Evolutionary conservation across 1,140 invertebrate genomes (phyloP).

Genomic region (Mizuhopecten yessoensis): DNA sequence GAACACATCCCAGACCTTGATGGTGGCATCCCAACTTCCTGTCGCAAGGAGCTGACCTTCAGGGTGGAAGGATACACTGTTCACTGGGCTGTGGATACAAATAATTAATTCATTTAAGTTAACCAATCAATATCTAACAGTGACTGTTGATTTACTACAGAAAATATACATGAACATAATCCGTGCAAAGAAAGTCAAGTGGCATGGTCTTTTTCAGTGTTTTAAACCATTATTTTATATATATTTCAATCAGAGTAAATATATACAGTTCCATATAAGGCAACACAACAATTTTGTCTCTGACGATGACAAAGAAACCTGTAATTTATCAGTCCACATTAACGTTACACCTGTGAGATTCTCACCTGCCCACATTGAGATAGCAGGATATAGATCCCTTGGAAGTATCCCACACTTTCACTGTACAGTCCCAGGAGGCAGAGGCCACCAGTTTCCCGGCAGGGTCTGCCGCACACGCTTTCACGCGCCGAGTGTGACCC

Average conservation of each 20-base stretch:
- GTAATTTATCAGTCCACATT: too few relatives aligned
- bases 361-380: conserved; percentile 74
- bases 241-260: too few relatives aligned
- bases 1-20: conserved; percentile 82
- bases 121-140: too few relatives aligned
- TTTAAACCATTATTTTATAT: too few relatives aligned
- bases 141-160: too few relatives aligned
- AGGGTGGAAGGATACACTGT: conserved; percentile 83
- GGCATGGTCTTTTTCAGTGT: too few relatives aligned
- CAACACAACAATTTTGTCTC: too few relatives aligned
- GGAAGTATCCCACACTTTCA: conserved; percentile 80
- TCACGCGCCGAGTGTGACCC: conserved; percentile 77
- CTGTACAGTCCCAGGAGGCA: conserved; percentile 81
- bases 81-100: conserved; percentile 52
- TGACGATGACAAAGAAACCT: too few relatives aligned
- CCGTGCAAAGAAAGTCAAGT: too few relatives aligned
- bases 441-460: conserved; percentile 79
- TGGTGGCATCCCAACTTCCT: conserved; percentile 82
- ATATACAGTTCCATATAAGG: too few relatives aligned
- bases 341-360: not conserved
- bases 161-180: too few relatives aligned
- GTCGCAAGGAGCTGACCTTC: conserved; percentile 79
- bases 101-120: too few relatives aligned
- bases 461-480: conserved; percentile 75
- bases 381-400: conserved; percentile 74